phyloP scores from a whole-genome alignment of 2,797 vertebrate species.

The Spea hammondii region DNA sequence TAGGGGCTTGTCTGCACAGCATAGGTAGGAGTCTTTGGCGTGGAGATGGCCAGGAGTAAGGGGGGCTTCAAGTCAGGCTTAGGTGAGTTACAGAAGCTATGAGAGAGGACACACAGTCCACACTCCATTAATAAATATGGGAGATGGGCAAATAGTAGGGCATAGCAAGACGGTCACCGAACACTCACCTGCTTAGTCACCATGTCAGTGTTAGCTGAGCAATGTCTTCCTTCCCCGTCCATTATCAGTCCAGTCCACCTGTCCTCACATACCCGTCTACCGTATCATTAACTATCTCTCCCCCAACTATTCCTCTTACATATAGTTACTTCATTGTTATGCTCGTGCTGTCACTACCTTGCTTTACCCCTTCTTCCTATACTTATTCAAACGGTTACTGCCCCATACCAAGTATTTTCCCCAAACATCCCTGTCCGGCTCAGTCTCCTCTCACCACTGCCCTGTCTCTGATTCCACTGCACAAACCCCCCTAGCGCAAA shows the following conservation, averaged over 20 bases:
- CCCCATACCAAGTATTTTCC: background rate
- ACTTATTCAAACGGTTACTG: too few relatives aligned
- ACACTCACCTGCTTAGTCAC: conserved; percentile 27
- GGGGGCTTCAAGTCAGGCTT: too few relatives aligned
- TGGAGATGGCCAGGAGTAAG: too few relatives aligned
- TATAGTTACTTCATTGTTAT: background rate
- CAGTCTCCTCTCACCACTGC: background rate
- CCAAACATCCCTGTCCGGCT: background rate
- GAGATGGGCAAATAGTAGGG: background rate
- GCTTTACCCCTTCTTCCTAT: background rate
- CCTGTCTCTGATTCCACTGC: background rate
- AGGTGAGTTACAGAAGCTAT: too few relatives aligned
- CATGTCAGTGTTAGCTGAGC: conserved; percentile 5
- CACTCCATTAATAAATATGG: background rate
- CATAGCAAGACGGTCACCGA: background rate
- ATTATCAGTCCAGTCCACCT: conserved; percentile 14
- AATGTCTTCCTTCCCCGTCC: conserved; percentile 30
- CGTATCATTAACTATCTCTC: background rate
- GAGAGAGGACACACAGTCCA: too few relatives aligned
- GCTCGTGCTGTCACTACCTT: background rate
- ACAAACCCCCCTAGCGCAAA: background rate
- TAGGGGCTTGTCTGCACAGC: too few relatives aligned
- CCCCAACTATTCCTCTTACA: background rate
- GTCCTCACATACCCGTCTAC: background rate
- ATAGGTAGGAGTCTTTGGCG: too few relatives aligned